Base-by-base conservation (phyloP, 2,113 vertebrate species). In the Mesitornis unicolor region DNA sequence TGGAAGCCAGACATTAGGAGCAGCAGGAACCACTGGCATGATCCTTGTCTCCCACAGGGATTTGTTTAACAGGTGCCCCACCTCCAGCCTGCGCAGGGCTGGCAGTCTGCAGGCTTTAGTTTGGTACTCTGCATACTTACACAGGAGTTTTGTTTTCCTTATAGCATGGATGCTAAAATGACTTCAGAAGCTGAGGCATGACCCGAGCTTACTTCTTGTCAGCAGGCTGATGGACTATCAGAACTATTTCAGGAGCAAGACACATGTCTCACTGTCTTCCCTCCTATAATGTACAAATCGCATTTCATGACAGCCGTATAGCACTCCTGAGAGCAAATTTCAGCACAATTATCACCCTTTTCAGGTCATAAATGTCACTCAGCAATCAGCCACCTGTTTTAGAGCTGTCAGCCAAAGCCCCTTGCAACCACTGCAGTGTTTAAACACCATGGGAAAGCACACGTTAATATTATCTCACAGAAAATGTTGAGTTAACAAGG, bases 291-390 rank as follows among this genome's bases (percentile, higher is more conserved):
- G 79, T 56, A 90, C 91, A 95, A 97, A 96, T 93, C 79, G 36
- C 63, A 18, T 77, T 96, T 89, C 86, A 40, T 71, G 92, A 90
- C 89, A 95, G 76, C 77, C 93, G 89, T 70, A 80, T 89, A 95
- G 90, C 95, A 96, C 91, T 90, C 91, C 85, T 51, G 92, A 94
- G 96, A 95, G 88, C 68, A 90, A 75, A 84, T 86, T 96, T 47
- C 9, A n/a, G 92, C 73, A 87, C 84, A 93, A 95, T 95, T 95
- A 76, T 92, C 88, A 76, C 91, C 78, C 61, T 95, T 90, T 83
- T 54, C 83, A 69, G 88, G 85, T 95, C 50, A 4, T 94, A 91
- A 91, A 74, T 95, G 89, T 90, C 95, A 96, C 91, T 97, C 94
- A 92, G 76, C 11, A n/a, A 91, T 96, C 84, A 90, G 59, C 33